Percentiles rank a stretch among this genome's conserved stretches.
Evolutionary conservation across 2,113 vertebrate genomes (phyloP).

Genomic region (Megaceryle maxima): DNA sequence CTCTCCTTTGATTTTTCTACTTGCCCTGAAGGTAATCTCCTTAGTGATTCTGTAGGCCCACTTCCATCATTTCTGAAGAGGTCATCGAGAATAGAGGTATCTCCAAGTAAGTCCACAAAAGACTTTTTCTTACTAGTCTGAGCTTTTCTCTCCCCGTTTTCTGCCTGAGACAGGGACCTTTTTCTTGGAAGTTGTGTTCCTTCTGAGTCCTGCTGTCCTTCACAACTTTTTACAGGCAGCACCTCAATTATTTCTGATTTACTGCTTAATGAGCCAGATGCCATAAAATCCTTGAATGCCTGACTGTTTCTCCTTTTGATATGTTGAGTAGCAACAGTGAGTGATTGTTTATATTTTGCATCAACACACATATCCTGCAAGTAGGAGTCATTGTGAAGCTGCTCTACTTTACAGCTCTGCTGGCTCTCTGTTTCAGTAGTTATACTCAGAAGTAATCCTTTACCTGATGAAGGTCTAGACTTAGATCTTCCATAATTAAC

Average conservation of each 20-base stretch:
- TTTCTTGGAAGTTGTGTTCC: constrained; percentile 5
- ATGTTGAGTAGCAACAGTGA: background rate
- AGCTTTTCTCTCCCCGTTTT: constrained; percentile 27
- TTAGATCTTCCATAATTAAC: background rate
- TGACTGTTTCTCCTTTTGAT: constrained; percentile 19
- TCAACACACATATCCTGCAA: constrained; percentile 1
- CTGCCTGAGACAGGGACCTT: constrained; percentile 17
- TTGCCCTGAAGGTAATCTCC: constrained; percentile 15
- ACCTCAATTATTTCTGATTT: constrained; percentile 36
- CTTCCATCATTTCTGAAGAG: constrained; percentile 80
- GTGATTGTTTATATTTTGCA: constrained; percentile 26
- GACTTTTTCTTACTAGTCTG: constrained; percentile 34
- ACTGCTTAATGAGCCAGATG: constrained; percentile 20
- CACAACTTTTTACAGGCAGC: background rate
- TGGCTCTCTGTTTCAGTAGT: background rate
- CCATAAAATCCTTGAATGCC: background rate
- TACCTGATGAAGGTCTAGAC: constrained; percentile 14
- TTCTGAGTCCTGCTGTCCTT: constrained; percentile 9
- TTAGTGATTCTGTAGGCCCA: constrained; percentile 6
- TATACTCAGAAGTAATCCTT: background rate
- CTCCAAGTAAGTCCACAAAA: constrained; percentile 85
- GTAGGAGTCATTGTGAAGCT: background rate
- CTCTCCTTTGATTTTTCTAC: constrained; percentile 69
- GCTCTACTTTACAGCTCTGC: background rate
- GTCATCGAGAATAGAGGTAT: constrained; percentile 90